Percentiles rank a stretch among this genome's conserved stretches.
Evolutionary conservation across 1,140 invertebrate genomes (phyloP).

Genomic region (Drosophila rhopaloa): DNA sequence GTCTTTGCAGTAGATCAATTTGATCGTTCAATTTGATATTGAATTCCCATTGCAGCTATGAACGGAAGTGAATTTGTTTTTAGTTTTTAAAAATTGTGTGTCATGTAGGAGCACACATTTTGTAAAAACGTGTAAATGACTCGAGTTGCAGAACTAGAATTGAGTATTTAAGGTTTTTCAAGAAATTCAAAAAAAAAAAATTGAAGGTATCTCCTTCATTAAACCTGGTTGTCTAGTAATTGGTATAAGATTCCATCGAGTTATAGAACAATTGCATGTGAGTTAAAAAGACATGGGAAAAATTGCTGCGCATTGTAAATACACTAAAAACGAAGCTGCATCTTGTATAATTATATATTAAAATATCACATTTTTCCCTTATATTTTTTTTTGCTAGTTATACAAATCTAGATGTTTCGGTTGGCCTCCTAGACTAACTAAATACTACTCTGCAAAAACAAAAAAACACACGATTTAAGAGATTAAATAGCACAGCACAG

Average conservation of each 20-base stretch:
- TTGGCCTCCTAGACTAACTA: constrained; percentile 32
- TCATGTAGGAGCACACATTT: not conserved
- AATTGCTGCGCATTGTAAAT: constrained; percentile 26
- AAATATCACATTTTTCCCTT: constrained; percentile 11
- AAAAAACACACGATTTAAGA: constrained; percentile 9
- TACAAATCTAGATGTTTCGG: constrained; percentile 13
- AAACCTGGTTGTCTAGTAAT: constrained; percentile 22
- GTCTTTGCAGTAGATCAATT: too few relatives aligned
- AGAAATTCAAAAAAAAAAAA: constrained; percentile 5
- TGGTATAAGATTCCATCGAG: constrained; percentile 22
- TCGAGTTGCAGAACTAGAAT: not conserved
- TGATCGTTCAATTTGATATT: too few relatives aligned
- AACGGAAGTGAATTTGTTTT: constrained; percentile 52
- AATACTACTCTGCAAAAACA: constrained; percentile 7
- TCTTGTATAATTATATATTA: constrained; percentile 22
- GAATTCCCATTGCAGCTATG: not conserved
- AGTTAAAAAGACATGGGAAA: constrained; percentile 17
- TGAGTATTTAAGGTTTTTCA: constrained; percentile 19
- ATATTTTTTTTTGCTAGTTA: constrained; percentile 28
- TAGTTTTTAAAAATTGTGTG: constrained; percentile 47
- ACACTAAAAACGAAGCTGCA: constrained; percentile 13
- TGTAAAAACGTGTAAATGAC: not conserved
- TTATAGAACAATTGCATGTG: constrained; percentile 19
- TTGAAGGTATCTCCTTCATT: constrained; percentile 1
- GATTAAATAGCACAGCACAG: constrained; percentile 34